Conservation (phyloP, 2,888 invertebrate genomes). For the Drosophila ezoana region DNA sequence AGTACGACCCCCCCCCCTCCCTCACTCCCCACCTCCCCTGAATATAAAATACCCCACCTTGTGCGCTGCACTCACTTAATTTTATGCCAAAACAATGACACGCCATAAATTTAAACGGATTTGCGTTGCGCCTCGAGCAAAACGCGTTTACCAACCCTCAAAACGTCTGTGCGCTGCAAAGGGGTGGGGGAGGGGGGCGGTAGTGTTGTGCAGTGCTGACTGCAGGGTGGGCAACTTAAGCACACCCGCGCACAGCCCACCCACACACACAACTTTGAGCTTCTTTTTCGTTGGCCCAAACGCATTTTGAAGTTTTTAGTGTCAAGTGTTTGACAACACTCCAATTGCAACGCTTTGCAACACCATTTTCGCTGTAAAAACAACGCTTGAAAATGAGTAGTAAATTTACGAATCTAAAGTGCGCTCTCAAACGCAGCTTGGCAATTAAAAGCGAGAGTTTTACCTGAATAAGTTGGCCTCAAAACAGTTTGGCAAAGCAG, state of each 20-base stretch:
- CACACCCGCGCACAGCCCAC: slow-evolving; percentile 3
- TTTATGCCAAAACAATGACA: slow-evolving; percentile 81
- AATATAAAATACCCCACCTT: not conserved
- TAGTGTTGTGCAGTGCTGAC: slow-evolving; percentile 38
- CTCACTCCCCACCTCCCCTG: not conserved
- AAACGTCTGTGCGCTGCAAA: not conserved
- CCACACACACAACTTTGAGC: slow-evolving; percentile 13
- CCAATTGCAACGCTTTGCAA: slow-evolving; percentile 22
- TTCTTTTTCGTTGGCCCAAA: slow-evolving; percentile 6
- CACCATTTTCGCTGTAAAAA: slow-evolving; percentile 2
- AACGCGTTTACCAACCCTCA: slow-evolving; percentile 46
- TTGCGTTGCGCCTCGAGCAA: slow-evolving; percentile 69
- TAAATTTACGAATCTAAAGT: not conserved
- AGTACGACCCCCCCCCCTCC: not conserved
- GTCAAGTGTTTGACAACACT: slow-evolving; percentile 48
- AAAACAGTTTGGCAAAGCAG: not conserved
- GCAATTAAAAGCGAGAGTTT: not conserved
- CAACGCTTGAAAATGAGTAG: not conserved
- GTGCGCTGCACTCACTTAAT: slow-evolving; percentile 74
- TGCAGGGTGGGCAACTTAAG: slow-evolving; percentile 37
- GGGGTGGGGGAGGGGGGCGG: not conserved
- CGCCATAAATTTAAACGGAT: slow-evolving; percentile 81
- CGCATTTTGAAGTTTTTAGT: slow-evolving; percentile 28
- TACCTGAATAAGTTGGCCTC: not conserved
- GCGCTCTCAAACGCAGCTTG: not conserved